A percentile compares a stretch with the other conserved stretches of the same genome.
phyloP scores from a whole-genome alignment of 1,140 invertebrate genomes.

The Anadara kagoshimensis region DNA sequence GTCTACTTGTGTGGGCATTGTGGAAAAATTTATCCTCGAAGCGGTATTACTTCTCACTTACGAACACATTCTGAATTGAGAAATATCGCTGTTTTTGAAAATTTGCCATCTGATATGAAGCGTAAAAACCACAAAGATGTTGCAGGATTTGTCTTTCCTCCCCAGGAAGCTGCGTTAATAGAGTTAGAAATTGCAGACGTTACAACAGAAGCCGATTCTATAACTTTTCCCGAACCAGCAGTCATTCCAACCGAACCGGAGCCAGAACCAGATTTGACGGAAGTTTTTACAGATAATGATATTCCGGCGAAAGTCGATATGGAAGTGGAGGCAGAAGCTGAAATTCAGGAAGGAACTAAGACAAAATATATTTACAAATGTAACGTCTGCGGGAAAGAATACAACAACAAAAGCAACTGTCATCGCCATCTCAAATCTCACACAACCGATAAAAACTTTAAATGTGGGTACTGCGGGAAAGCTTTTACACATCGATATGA shows the following conservation, averaged over 20 bases:
- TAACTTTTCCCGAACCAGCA: constrained; percentile 24
- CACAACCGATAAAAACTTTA: constrained; percentile 38
- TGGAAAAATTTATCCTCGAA: constrained; percentile 35
- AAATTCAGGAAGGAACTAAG: constrained; percentile 21
- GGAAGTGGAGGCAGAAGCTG: constrained; percentile 38
- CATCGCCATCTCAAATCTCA: constrained; percentile 41
- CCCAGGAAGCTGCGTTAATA: constrained; percentile 36
- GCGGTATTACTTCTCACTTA: constrained; percentile 28
- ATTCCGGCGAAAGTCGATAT: constrained; percentile 40
- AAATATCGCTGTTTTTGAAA: constrained; percentile 43
- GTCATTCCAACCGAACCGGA: constrained; percentile 3
- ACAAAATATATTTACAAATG: constrained; percentile 44
- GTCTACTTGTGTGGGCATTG: constrained; percentile 47
- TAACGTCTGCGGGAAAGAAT: constrained; percentile 45
- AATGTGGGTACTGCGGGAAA: constrained; percentile 35
- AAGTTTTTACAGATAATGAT: constrained; percentile 39
- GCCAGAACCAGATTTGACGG: constrained; percentile 11
- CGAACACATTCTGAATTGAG: constrained; percentile 41
- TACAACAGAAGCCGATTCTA: constrained; percentile 29
- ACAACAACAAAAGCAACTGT: constrained; percentile 44
- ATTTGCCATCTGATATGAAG: constrained; percentile 38
- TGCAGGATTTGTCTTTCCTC: constrained; percentile 29
- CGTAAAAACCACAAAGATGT: constrained; percentile 39
- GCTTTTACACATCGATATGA: constrained; percentile 40
- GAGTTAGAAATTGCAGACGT: constrained; percentile 38